Evolutionary conservation across 2,113 vertebrate genomes (phyloP).

Genomic region (Podarcis cretensis): DNA sequence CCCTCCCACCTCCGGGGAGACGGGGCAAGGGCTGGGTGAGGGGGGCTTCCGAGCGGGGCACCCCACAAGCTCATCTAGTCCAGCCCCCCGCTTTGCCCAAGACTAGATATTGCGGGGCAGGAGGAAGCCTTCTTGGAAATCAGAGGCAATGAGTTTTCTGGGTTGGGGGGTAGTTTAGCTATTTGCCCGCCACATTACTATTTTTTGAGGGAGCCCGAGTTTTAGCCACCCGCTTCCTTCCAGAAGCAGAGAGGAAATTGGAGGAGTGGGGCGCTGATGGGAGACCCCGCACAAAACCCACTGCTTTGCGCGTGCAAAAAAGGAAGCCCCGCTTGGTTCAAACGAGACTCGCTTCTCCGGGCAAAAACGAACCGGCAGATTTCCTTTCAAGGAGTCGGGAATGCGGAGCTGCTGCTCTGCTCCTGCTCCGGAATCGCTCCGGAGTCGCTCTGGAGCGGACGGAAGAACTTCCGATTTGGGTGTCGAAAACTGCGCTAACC

Average conservation of each 20-base stretch:
- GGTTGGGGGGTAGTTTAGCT: not conserved
- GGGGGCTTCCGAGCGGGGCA: not conserved
- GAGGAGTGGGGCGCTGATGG: not conserved
- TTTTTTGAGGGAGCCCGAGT: not conserved
- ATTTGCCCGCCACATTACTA: not conserved
- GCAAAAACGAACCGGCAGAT: not conserved
- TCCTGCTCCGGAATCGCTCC: not conserved
- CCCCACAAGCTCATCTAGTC: not conserved
- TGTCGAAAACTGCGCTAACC: not conserved
- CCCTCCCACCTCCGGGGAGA: not conserved
- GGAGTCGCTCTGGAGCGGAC: not conserved
- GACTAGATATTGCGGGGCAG: too few relatives aligned
- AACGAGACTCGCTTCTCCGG: not conserved
- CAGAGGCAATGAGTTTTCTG: not conserved
- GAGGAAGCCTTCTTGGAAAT: not conserved
- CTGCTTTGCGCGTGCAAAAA: not conserved
- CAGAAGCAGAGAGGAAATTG: not conserved
- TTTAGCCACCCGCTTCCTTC: not conserved
- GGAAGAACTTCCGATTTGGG: not conserved
- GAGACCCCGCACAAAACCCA: not conserved
- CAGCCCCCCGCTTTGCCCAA: not conserved
- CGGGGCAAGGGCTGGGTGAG: not conserved
- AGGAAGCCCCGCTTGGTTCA: not conserved
- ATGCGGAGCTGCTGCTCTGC: too few relatives aligned
- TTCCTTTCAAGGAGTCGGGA: not conserved